Base-by-base conservation (phyloP, 2,113 vertebrate genomes). In the Esox niger region DNA sequence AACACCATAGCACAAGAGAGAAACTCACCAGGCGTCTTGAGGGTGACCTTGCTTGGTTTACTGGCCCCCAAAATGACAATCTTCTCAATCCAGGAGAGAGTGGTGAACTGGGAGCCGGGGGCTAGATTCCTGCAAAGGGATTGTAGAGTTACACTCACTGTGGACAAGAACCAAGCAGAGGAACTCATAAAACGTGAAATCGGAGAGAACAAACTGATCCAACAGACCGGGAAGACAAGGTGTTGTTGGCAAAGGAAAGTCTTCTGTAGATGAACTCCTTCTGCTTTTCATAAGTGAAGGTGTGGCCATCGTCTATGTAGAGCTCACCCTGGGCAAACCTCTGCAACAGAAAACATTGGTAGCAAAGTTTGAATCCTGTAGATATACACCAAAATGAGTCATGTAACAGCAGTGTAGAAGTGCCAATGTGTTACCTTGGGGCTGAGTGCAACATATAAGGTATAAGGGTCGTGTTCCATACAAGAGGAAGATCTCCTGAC, bases 231-330 rank as follows among this genome's bases (percentile, higher is more conserved):
- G 94, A 94, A 1, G 90, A 87, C 8, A 97, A 86, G n/a, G 83
- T 17, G 72, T 90, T 92, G 68, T 87, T 88, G 15, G 86, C 79
- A 33, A 94, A 95, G 1, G 74, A 88, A 57, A 96, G 92, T 30
- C 58, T 91, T 25, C 94, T 88, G 73, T 93, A 88, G 69, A 95
- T 83, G 73, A 92, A 97, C 70, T 91, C 85, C 21, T 88, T 82
- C 69, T 69, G 78, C 13, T 84, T 92, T 61, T 94, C 83, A 64
- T 91, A 97, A 78, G 84, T 92, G 72, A 94, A 95, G 0, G 94
- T 93, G 82, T 94, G 94, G 11, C 94, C 95, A 6, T 96, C 95
- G 4, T 97, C 95, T 1, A 96, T 74, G 75, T 91, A 97, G 56
- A 97, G 89, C 60, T 96, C 92, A 8, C 95, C 95, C 64, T 93